Base-by-base conservation (phyloP, 2,888 invertebrate species). In the Meganola albula region DNA sequence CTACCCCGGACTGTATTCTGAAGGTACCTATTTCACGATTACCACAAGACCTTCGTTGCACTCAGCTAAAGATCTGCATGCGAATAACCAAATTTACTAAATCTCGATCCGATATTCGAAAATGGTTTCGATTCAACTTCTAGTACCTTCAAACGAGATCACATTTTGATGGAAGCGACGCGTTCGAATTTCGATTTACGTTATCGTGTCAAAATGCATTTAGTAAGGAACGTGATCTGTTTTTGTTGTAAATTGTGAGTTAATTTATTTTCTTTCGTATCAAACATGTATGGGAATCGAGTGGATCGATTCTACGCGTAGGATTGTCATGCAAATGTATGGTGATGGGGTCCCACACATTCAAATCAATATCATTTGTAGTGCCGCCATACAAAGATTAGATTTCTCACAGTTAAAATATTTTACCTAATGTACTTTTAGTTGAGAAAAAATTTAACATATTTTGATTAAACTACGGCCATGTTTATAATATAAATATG, bases 1-100 rank as follows among this genome's bases (percentile, higher is more conserved):
- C 24, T 22, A 41, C 46, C 55, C 55, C 54, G 55, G 62, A 65
- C 42, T 53, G 49, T 45, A 52, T n/a, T n/a, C n/a, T n/a, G n/a
- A n/a, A n/a, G n/a, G n/a, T n/a, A n/a, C n/a, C n/a, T n/a, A n/a
- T 54, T 58, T 52, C 63, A 60, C 60, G 53, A 67, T 64, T 63
- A 67, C 55, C 39, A 40, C 56, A 56, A 54, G 56, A 58, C 58
- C 55, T 57, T 60, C 58, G 64, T 52, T 74, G 70, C 69, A 67
- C 60, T 62, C 44, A 48, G 61, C 65, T 50, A 52, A 57, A 60
- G 61, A 72, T 71, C 72, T 70, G 80, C 80, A 82, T 82, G 69
- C 75, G 70, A 83, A 83, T 82, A 55, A 40, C 63, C 72, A 54
- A 69, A 78, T 79, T 80, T 76, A 59, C 63, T 43, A 69, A 70